These are phyloP conservation scores for Novumbra hubbsi DNA, from an alignment of 2,797 vertebrate species.

Conservation along the genomic window DNA sequence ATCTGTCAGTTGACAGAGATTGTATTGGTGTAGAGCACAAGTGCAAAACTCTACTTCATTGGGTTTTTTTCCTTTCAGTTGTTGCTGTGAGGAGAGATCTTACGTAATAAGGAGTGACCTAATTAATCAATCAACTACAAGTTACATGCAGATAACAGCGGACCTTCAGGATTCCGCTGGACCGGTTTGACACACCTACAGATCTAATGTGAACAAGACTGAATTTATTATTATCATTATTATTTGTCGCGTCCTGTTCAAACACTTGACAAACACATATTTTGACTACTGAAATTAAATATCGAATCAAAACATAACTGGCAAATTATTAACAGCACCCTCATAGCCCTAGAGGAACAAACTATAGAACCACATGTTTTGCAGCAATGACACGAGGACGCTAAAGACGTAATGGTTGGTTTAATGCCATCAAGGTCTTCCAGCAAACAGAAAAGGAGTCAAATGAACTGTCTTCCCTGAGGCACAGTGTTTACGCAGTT, in stretches of 20 bases:
- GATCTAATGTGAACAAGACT: too few species aligned
- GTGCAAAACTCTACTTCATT: too few species aligned
- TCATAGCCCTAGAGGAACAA: neutral
- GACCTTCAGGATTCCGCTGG: too few species aligned
- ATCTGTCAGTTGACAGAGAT: neutral
- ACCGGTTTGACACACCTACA: too few species aligned
- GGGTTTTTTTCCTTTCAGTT: too few species aligned
- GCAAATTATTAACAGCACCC: neutral
- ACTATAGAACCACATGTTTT: slow-evolving; percentile 18
- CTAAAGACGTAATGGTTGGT: slow-evolving; percentile 35
- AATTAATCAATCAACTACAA: too few species aligned
- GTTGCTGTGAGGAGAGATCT: too few species aligned
- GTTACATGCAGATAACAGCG: too few species aligned
- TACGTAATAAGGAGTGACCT: too few species aligned
- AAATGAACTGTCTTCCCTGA: slow-evolving; percentile 28
- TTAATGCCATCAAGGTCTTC: slow-evolving; percentile 62
- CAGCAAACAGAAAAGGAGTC: slow-evolving; percentile 23
- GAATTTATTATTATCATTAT: too few species aligned
- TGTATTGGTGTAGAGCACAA: slow-evolving; percentile 3
- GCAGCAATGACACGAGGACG: slow-evolving; percentile 29
- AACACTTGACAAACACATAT: too few species aligned
- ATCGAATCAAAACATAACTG: neutral
- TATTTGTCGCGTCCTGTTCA: neutral
- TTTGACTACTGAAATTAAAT: too few species aligned
- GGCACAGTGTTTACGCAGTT: slow-evolving; percentile 58